Evolutionary conservation across 2,797 vertebrate species (phyloP), one percentile per base, ranked within the genome.

Genomic region (Liasis olivaceus): DNA sequence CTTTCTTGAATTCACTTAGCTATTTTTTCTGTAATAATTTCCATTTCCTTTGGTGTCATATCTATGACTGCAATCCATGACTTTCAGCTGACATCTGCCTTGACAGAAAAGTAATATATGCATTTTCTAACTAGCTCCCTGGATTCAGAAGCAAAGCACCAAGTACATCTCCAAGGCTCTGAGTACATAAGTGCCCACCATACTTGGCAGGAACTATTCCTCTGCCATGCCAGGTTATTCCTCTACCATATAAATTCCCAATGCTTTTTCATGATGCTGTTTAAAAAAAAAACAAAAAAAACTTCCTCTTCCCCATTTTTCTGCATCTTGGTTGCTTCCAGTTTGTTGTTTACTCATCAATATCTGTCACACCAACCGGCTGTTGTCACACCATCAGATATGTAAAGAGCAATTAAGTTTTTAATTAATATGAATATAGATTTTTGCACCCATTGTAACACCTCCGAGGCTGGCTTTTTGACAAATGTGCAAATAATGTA

Each of bases 401-500:
- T 88, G 62, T 24, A 77, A 60, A 51, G 91, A 60, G 54, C 86
- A 92, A 0, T 69, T 17, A 89, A 93, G 66, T 86, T 91, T 91
- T 59, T 90, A 91, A 90, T 90, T 94, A 94, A 95, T 95, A 91
- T 84, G 54, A 20, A 84, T 93, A 88, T 22, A 0, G 0, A 0
- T 62, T 88, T 0, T 94, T 93, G 91, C 92, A 64, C n/a, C 64
- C 0, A 54, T 22, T 77, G 47, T 89, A 94, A 93, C 90, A 95
- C 89, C 91, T 95, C 64, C 89, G 89, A 94, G 72, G 12, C 86
- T 47, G 2, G 36, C 81, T 93, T 66, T 84, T 85, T 93, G 90
- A 93, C 93, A 92, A 94, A 96, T 85, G 62, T 90, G 89, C 88
- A 87, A 89, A 92, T 92, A 11, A 64, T 90, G 84, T 47, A 7